A percentile compares a stretch with the other conserved stretches of the same genome.
These are phyloP conservation scores for Heliangelus exortis DNA, from an alignment of 2,797 vertebrate species.

Conservation along the genomic window DNA sequence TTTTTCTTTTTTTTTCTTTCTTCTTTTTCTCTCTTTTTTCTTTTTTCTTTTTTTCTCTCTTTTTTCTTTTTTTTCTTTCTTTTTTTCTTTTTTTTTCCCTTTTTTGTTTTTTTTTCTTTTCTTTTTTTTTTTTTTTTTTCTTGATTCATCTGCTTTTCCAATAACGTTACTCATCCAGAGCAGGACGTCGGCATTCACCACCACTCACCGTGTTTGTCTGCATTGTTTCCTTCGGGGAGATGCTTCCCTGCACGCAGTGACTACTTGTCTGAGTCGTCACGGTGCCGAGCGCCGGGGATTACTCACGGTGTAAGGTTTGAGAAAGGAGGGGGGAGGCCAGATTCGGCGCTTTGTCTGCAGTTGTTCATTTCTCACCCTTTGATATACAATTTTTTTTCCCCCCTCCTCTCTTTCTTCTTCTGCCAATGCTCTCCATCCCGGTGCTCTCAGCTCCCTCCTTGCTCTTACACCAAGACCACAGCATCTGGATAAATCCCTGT, in stretches of 20 bases:
- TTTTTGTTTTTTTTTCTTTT: too few relatives aligned
- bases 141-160: too few relatives aligned
- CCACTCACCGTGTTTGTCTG: too few relatives aligned
- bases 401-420: not conserved
- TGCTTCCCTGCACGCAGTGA: conserved; percentile 15
- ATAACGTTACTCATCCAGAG: too few relatives aligned
- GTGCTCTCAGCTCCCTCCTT: not conserved
- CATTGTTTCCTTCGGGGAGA: not conserved
- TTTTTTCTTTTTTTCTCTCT: not conserved
- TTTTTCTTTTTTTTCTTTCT: not conserved
- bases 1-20: too few relatives aligned
- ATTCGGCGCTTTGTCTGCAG: conserved; percentile 30
- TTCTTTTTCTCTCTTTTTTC: too few relatives aligned
- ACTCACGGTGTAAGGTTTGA: conserved; percentile 29
- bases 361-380: conserved; percentile 40
- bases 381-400: not conserved
- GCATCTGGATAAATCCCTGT: not conserved
- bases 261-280: conserved; percentile 16
- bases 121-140: too few relatives aligned
- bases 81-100: too few relatives aligned
- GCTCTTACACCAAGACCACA: not conserved
- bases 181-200: too few relatives aligned
- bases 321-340: conserved; percentile 3
- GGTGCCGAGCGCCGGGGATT: conserved; percentile 35
- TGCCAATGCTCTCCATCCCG: not conserved